Evolutionary conservation across 2,113 vertebrate species (phyloP).

Genomic region (Antigone vipio): DNA sequence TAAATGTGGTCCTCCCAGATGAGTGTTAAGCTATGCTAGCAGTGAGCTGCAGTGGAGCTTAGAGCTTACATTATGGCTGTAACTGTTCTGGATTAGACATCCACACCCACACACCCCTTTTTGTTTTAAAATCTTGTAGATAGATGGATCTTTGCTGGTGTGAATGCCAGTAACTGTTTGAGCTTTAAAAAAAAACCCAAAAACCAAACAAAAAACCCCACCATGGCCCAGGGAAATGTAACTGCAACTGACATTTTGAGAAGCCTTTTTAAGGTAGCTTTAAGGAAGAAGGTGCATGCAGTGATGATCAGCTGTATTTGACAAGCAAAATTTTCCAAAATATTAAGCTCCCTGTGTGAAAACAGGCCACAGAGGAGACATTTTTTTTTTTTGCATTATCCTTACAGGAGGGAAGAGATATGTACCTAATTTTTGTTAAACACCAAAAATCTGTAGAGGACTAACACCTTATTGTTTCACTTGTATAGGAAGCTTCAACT

Average conservation of each 20-base stretch:
- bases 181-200: neutral
- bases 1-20: neutral
- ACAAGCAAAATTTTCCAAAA: neutral
- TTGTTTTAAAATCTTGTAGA: neutral
- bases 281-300: neutral
- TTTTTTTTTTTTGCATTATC: neutral
- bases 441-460: neutral
- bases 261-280: neutral
- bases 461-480: neutral
- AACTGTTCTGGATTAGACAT: neutral
- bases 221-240: neutral
- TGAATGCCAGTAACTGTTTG: neutral
- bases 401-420: neutral
- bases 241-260: neutral
- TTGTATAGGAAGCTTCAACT: neutral
- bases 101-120: neutral
- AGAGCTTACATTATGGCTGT: neutral
- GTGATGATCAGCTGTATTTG: neutral
- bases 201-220: neutral
- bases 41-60: neutral
- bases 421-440: neutral
- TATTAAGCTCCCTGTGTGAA: neutral
- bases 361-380: neutral
- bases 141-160: neutral
- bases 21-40: neutral